These are phyloP conservation scores for Apoda limacodes DNA, from an alignment of 2,888 invertebrate genomes.

Conservation along the genomic window DNA sequence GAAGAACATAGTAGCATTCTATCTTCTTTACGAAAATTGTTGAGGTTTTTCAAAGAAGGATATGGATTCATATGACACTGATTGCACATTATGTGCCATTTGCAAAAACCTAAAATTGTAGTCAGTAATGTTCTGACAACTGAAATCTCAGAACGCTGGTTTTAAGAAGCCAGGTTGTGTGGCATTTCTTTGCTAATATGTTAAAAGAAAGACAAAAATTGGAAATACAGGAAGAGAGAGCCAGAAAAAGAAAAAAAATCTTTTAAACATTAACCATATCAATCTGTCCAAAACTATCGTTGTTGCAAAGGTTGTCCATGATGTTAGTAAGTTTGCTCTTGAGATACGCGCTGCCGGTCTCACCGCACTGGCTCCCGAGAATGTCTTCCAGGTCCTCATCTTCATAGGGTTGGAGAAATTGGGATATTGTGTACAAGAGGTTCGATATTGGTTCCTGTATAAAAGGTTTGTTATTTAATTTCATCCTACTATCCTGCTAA, in stretches of 20 bases:
- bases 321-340: slow-evolving; percentile 33
- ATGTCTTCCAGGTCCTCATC: slow-evolving; percentile 50
- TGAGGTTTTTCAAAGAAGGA: too few relatives aligned
- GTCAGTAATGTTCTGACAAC: too few relatives aligned
- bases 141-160: too few relatives aligned
- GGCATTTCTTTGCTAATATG: background rate
- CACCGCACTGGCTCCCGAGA: slow-evolving; percentile 34
- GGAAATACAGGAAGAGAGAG: too few relatives aligned
- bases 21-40: too few relatives aligned
- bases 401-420: slow-evolving; percentile 36
- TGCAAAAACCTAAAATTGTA: too few relatives aligned
- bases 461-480: too few relatives aligned
- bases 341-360: slow-evolving; percentile 31
- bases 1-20: too few relatives aligned
- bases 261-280: slow-evolving; percentile 45
- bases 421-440: slow-evolving; percentile 39
- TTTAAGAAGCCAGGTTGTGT: too few relatives aligned
- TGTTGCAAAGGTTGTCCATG: slow-evolving; percentile 38
- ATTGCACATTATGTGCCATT: too few relatives aligned
- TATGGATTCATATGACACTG: too few relatives aligned
- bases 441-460: slow-evolving; percentile 54
- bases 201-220: background rate
- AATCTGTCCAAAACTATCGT: slow-evolving; percentile 26
- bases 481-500: too few relatives aligned
- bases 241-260: background rate